Evolutionary conservation across 1,140 invertebrate species (phyloP).

Genomic region (Arion vulgaris): DNA sequence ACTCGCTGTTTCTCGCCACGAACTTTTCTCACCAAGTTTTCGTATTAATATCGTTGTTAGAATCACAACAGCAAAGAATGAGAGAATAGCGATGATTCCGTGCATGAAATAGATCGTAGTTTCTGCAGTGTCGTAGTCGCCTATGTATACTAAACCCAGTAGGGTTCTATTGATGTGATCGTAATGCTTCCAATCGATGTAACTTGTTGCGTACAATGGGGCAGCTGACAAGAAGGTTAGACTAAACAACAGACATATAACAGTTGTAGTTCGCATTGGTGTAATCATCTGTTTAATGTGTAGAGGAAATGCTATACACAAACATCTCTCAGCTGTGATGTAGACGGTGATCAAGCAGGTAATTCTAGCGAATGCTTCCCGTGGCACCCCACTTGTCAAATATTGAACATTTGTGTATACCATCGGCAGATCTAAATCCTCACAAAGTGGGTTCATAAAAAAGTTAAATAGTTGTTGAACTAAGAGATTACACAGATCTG

Average conservation of each 20-base stretch:
- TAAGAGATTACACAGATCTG: neutral
- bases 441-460: neutral
- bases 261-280: neutral
- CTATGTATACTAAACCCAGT: neutral
- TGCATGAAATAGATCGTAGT: neutral
- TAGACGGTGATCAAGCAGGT: neutral
- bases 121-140: neutral
- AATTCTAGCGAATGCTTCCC: neutral
- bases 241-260: neutral
- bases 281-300: slow-evolving; percentile 1
- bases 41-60: neutral
- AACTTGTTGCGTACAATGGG: neutral
- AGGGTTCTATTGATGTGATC: neutral
- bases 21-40: neutral
- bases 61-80: neutral
- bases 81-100: neutral
- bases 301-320: neutral
- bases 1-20: neutral
- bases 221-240: neutral
- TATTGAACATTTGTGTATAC: neutral
- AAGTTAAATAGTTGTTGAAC: neutral
- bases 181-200: neutral
- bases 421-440: neutral
- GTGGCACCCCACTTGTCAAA: neutral
- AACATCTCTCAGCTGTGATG: slow-evolving; percentile 5